Evolutionary conservation across 1,140 invertebrate genomes (phyloP).

Genomic region (Philaenus spumarius): DNA sequence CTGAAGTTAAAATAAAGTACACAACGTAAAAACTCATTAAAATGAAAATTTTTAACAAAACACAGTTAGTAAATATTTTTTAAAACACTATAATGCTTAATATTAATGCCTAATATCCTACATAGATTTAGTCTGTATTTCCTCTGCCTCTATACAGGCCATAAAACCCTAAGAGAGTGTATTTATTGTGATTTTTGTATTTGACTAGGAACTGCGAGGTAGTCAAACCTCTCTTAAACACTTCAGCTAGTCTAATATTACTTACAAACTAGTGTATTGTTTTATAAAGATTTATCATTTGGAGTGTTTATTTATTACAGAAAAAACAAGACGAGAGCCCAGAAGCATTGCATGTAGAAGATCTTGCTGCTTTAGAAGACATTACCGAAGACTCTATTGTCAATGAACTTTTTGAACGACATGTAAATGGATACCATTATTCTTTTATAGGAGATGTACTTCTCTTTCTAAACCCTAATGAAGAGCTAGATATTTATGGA

Average conservation of each 20-base stretch:
- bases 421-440: conserved; percentile 64
- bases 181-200: no score
- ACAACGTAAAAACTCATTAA: no score
- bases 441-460: conserved; percentile 88
- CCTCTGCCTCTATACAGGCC: no score
- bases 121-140: no score
- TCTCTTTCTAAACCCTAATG: conserved; percentile 80
- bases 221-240: background rate
- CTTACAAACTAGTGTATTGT: background rate
- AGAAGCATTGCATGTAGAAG: conserved; percentile 72
- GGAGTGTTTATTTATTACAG: conserved; percentile 26
- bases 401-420: conserved; percentile 61
- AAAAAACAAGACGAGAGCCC: conserved; percentile 39
- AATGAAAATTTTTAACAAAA: no score
- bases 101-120: no score
- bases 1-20: no score
- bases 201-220: no score
- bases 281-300: background rate
- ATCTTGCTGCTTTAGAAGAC: conserved; percentile 73
- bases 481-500: conserved; percentile 58
- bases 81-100: no score
- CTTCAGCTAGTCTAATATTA: background rate
- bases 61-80: no score
- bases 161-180: no score
- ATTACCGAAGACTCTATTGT: conserved; percentile 74